Evolutionary conservation across 1,140 invertebrate species (phyloP).

Genomic region (Laupala kohalensis): DNA sequence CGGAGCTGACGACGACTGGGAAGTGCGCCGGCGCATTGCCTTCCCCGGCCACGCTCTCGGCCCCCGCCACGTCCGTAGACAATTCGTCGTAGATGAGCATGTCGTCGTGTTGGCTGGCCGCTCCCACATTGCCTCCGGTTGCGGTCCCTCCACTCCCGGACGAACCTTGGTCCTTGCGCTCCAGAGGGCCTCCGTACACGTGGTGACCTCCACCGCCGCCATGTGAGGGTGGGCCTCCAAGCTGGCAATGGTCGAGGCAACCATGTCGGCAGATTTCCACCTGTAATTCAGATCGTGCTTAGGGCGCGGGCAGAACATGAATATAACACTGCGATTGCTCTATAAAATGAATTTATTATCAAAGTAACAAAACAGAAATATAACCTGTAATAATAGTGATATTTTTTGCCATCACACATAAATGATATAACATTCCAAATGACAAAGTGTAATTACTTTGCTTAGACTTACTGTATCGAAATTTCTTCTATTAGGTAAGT

Average conservation of each 20-base stretch:
- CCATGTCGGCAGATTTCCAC: slow-evolving; percentile 82
- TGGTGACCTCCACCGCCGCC: slow-evolving; percentile 26
- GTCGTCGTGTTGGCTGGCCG: slow-evolving; percentile 9
- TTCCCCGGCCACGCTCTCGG: background rate
- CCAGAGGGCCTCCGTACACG: slow-evolving; percentile 33
- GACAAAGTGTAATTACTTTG: too few species aligned
- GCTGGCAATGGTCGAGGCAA: slow-evolving; percentile 75
- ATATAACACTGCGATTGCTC: too few species aligned
- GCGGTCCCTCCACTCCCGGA: background rate
- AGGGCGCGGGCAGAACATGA: too few species aligned
- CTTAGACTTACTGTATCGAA: too few species aligned
- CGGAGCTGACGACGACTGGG: slow-evolving; percentile 18
- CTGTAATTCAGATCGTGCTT: too few species aligned
- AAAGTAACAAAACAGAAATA: too few species aligned
- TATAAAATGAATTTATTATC: too few species aligned
- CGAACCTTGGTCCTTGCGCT: slow-evolving; percentile 39
- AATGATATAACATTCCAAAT: too few species aligned
- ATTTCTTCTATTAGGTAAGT: too few species aligned
- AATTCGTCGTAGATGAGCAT: slow-evolving; percentile 22
- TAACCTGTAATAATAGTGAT: too few species aligned
- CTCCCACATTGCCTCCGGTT: background rate
- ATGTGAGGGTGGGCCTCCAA: slow-evolving; percentile 29
- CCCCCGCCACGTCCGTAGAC: slow-evolving; percentile 25
- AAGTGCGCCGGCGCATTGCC: slow-evolving; percentile 26
- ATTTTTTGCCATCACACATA: too few species aligned